These are phyloP conservation scores for Seira sanloemensis DNA, from an alignment of 2,888 invertebrate genomes.

Conservation along the genomic window DNA sequence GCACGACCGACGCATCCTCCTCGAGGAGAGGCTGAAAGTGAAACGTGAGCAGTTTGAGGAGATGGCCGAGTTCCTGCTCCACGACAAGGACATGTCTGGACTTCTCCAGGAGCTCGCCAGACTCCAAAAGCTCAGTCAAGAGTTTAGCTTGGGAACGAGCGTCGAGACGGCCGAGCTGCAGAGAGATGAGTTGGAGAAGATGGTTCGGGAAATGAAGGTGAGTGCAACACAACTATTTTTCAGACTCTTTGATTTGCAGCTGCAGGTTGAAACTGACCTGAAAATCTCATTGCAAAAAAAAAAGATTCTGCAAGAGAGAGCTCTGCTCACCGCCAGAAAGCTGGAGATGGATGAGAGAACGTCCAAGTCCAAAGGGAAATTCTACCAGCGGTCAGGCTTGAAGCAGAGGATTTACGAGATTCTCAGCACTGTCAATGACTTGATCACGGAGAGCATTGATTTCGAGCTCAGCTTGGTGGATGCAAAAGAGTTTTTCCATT, in stretches of 20 bases:
- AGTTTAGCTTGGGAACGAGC: slow-evolving; percentile 58
- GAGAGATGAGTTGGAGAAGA: slow-evolving; percentile 45
- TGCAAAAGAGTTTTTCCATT: slow-evolving; percentile 63
- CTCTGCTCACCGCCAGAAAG: slow-evolving; percentile 46
- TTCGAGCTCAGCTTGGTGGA: slow-evolving; percentile 57
- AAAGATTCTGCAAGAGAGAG: slow-evolving; percentile 60
- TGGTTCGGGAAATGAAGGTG: slow-evolving; percentile 59
- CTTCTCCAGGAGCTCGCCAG: slow-evolving; percentile 80
- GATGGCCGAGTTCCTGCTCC: slow-evolving; percentile 85
- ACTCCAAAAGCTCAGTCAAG: slow-evolving; percentile 78
- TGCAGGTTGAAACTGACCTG: too few species aligned
- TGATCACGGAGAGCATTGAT: slow-evolving; percentile 62
- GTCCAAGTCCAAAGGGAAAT: slow-evolving; percentile 40
- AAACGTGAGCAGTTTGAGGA: slow-evolving; percentile 87
- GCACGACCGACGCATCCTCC: slow-evolving; percentile 84
- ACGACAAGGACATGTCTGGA: slow-evolving; percentile 82
- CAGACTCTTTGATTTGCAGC: neutral
- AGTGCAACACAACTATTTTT: neutral
- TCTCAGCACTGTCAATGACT: slow-evolving; percentile 62
- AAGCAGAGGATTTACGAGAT: slow-evolving; percentile 62
- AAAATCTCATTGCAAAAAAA: too few species aligned
- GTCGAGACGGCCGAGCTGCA: slow-evolving; percentile 33
- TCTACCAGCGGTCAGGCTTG: slow-evolving; percentile 57
- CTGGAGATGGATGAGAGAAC: slow-evolving; percentile 48
- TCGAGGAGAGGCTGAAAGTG: slow-evolving; percentile 82